Base-by-base conservation (phyloP, 2,113 vertebrate species). In the Pelusios castaneus region DNA sequence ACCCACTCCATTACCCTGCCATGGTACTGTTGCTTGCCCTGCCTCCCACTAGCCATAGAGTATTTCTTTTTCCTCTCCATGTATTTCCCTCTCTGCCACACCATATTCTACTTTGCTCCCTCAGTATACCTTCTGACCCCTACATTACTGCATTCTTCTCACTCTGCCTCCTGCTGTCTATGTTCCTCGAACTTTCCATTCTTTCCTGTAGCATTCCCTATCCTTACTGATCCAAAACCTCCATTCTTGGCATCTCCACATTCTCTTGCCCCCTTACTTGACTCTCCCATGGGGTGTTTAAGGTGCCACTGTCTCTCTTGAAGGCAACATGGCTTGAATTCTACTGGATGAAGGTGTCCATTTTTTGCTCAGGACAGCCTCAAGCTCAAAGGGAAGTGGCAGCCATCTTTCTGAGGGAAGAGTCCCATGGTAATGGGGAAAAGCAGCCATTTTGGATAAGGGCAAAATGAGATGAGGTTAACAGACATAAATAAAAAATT, bases 1-100 rank as follows among this genome's bases (percentile, higher is more conserved):
- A 3, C 10, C 49, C 0, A 0, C 11, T 84, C 22, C 47, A 83
- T 82, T 81, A 8, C 63, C 81, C 56, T 84, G 54, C 43, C 58
- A 21, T 8, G 51, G 24, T 31, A 67, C n/a, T n/a, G n/a, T n/a
- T n/a, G 60, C 34, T 67, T 67, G 8, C 24, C 41, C 21, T 6
- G 6, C 11, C 24, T 41, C 70, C 4, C 38, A 43, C 70, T 75
- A 22, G 38, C 11, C n/a, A 11, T 38, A 19, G 17, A 67, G 34
- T 67, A 67, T 67, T 75, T 41, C 38, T 41, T 38, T 43, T 75
- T 41, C 24, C 22, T 29, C 24, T 12, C 41, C n/a, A 12, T 43
- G 11, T 24, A 43, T 75, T 25, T 21, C 38, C 11, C 70, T 43
- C 38, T 43, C 22, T 43, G n/a, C 34, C 7, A 17, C 60, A 63